Base-by-base conservation (phyloP, 1,140 invertebrate species). In the Berghia stephanieae region DNA sequence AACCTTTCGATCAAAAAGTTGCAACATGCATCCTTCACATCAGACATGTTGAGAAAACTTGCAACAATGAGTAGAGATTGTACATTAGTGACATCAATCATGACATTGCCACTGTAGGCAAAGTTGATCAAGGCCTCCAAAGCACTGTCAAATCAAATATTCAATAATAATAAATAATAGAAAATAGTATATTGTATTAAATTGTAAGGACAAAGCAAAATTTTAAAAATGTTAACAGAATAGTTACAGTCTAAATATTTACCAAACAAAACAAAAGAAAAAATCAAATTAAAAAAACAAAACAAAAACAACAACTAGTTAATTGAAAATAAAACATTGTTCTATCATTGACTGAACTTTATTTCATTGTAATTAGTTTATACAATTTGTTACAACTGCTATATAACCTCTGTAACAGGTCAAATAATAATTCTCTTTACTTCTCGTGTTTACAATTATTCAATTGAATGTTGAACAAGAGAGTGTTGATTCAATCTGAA, bases 11-110 rank as follows among this genome's bases (percentile, higher is more conserved):
- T 93, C 42, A 96, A 89, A 86, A 95, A 96, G 82, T 93, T 92
- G 71, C 94, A 94, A 89, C 96, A 96, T 5, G 95, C 94, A 84
- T 96, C 94, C 82, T 93, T 92, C 0, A 97, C 95, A 90, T 93
- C 92, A 77, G 92, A 92, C 27, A 97, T 87, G 85, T 96, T 95
- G 21, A 97, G 89, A 87, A 95, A 97, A 5, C 95, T 94, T 21
- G 96, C 94, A n/a, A 94, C 95, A 46, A 96, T 93, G 92, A 97
- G 93, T 2, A 97, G 91, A 81, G 92, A 93, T 86, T 97, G 95
- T 0, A 97, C 95, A 91, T 96, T 97, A 77, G 92, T 92, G 78
- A 92, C 92, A 86, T 94, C 93, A 67, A 97, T 93, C 44, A 92
- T 92, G 40, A 97, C 92, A 80, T 92, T 91, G 0, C 96, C 95